Percentiles rank a stretch among this genome's conserved stretches.
phyloP scores from a whole-genome alignment of 2,888 invertebrate species.

The Myopa tessellatipennis region DNA sequence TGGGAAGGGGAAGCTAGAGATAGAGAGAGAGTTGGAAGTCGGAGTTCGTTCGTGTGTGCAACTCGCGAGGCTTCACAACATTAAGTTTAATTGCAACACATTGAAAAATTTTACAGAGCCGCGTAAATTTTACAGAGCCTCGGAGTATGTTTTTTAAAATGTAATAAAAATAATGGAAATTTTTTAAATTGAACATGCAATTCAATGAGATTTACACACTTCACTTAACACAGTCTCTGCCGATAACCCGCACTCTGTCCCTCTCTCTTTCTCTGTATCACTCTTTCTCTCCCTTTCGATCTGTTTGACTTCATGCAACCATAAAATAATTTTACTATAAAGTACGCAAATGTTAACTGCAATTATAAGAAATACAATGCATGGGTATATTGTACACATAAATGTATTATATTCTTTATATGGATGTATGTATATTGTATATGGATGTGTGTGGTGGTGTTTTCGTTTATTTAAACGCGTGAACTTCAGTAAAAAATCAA shows the following conservation, averaged over 20 bases:
- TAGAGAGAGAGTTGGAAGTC: no score
- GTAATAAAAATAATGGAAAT: background rate
- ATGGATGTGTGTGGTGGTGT: background rate
- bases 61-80: background rate
- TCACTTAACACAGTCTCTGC: no score
- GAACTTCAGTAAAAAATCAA: background rate
- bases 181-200: background rate
- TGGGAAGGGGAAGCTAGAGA: no score
- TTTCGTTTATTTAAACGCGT: background rate
- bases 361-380: no score
- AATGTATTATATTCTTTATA: no score
- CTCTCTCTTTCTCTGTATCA: no score
- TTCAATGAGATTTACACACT: background rate
- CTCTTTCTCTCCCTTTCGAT: no score
- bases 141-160: background rate
- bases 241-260: no score
- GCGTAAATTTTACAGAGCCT: background rate
- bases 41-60: no score
- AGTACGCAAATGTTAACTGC: background rate
- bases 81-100: background rate
- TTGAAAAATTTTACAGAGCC: background rate
- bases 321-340: background rate
- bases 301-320: background rate
- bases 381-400: no score
- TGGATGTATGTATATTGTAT: no score